Conservation (phyloP, 2,113 vertebrate species). For the Ailuropoda melanoleuca region DNA sequence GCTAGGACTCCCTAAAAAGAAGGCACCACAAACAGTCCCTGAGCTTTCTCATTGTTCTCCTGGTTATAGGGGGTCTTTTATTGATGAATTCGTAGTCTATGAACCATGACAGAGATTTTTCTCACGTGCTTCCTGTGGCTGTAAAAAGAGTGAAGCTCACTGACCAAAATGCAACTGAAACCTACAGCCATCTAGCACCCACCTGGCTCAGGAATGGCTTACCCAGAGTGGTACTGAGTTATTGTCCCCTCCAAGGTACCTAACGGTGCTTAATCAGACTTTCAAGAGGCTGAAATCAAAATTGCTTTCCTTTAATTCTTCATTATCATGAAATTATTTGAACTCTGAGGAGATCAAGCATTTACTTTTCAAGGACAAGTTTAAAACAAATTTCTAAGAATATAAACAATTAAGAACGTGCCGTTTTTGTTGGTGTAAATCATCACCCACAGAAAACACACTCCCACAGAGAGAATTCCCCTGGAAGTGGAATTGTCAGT, state of each 20-base stretch:
- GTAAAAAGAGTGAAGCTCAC: background rate
- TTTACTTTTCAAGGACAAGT: constrained; percentile 34
- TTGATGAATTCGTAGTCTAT: background rate
- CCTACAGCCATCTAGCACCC: background rate
- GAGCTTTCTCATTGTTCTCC: background rate
- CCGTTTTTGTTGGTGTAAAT: constrained; percentile 17
- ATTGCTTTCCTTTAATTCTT: background rate
- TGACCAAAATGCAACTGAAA: background rate
- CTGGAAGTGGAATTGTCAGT: constrained; percentile 4
- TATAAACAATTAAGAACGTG: background rate
- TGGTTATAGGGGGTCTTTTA: background rate
- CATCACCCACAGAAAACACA: constrained; percentile 19
- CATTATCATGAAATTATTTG: background rate
- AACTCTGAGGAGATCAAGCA: background rate
- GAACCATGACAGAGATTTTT: background rate
- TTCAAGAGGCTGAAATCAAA: background rate
- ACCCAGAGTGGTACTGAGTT: background rate
- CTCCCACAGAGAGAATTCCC: background rate
- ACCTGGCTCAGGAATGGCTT: background rate
- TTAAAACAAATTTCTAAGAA: constrained; percentile 19
- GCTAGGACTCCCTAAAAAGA: background rate
- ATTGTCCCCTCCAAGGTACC: background rate
- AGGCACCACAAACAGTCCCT: background rate
- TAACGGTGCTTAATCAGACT: background rate
- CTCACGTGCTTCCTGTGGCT: background rate